Percentiles rank a stretch among this genome's conserved stretches.
These are phyloP conservation scores for Silvanus unidentatus DNA, from an alignment of 2,888 invertebrate species.

Conservation along the genomic window DNA sequence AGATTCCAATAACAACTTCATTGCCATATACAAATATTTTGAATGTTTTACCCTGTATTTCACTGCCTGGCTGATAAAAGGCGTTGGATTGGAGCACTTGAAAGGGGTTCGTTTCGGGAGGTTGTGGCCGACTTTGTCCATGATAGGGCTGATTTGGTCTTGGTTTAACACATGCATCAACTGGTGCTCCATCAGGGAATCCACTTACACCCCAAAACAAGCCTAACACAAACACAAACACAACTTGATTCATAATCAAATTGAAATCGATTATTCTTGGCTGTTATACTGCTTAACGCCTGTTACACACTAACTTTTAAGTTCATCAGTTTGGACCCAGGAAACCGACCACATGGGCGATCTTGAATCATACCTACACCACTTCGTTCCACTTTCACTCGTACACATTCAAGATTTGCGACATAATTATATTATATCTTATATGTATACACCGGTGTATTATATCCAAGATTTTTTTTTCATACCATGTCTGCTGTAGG, in stretches of 20 bases:
- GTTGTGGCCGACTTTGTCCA: conserved; percentile 64
- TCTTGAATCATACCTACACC: neutral
- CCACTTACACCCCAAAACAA: conserved; percentile 28
- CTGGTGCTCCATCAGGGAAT: conserved; percentile 77
- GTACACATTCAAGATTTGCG: neutral
- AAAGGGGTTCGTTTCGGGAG: conserved; percentile 60
- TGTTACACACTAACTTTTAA: neutral
- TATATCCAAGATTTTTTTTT: too few relatives aligned
- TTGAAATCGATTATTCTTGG: too few relatives aligned
- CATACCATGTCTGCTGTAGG: too few relatives aligned
- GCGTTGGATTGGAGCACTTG: conserved; percentile 60
- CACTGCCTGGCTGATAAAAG: conserved; percentile 61
- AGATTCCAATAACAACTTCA: too few relatives aligned
- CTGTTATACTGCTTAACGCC: too few relatives aligned
- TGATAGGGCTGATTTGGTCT: conserved; percentile 73
- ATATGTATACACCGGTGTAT: too few relatives aligned
- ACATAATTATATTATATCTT: too few relatives aligned
- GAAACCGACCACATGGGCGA: conserved; percentile 1
- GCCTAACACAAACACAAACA: neutral
- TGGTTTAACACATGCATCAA: conserved; percentile 73
- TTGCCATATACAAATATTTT: neutral
- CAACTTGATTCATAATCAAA: too few relatives aligned
- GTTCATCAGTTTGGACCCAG: neutral
- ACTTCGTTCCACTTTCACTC: conserved; percentile 1
- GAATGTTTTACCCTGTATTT: conserved; percentile 57